phyloP scores from a whole-genome alignment of 2,113 vertebrate species.

The Perognathus longimembris region DNA sequence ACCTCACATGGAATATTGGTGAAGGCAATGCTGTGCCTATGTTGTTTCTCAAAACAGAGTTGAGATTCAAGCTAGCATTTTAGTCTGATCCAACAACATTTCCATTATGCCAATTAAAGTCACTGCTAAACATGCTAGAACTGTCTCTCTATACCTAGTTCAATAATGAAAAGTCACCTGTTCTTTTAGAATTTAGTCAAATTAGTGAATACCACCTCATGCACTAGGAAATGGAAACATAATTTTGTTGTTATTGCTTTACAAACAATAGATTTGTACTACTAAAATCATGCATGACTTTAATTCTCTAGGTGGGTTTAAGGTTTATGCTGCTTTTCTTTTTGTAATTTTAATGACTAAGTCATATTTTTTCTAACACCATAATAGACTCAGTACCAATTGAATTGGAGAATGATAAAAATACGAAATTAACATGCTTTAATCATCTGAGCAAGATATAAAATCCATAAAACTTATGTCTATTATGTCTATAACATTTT shows the following conservation, averaged over 20 bases:
- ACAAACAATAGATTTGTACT: background rate
- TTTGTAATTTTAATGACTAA: conserved; percentile 41
- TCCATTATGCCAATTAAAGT: background rate
- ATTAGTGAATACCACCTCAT: background rate
- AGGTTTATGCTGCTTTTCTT: background rate
- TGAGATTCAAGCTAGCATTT: background rate
- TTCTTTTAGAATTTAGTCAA: background rate
- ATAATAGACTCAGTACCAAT: conserved; percentile 3
- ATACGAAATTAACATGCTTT: conserved; percentile 59
- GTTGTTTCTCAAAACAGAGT: background rate
- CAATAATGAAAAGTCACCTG: background rate
- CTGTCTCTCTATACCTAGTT: background rate
- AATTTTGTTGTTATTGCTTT: background rate
- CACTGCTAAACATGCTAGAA: background rate
- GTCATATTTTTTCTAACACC: conserved; percentile 43
- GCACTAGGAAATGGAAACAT: background rate
- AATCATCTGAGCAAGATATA: conserved; percentile 64
- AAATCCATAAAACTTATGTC: conserved; percentile 52
- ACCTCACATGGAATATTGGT: background rate
- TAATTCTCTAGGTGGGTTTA: background rate
- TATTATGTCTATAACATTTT: conserved; percentile 28
- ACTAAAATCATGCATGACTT: background rate
- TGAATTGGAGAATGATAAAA: conserved; percentile 29
- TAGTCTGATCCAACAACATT: background rate
- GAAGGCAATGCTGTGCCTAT: background rate